Conservation (phyloP, 2,797 vertebrate genomes). For the Heterohyrax brucei region DNA sequence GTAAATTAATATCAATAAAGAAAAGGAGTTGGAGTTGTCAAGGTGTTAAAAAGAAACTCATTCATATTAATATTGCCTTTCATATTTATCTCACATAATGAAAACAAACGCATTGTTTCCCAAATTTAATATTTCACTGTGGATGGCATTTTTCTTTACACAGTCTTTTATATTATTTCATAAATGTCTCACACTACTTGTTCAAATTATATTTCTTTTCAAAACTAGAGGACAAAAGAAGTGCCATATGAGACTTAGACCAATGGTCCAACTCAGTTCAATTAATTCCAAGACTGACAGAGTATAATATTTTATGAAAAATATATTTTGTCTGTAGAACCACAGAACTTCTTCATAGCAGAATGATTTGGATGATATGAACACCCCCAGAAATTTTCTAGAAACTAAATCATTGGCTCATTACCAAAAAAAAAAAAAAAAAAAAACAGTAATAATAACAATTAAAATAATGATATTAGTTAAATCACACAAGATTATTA, state of each 20-base stretch:
- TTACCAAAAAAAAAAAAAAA: not conserved
- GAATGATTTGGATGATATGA: not conserved
- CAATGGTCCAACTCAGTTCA: conserved; percentile 11
- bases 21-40: conserved; percentile 70
- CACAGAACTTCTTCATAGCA: not conserved
- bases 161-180: conserved; percentile 38
- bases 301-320: not conserved
- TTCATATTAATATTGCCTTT: conserved; percentile 76
- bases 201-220: conserved; percentile 47
- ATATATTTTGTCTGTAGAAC: not conserved
- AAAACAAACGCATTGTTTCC: conserved; percentile 75
- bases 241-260: not conserved
- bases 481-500: not conserved
- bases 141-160: conserved; percentile 52
- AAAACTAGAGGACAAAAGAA: conserved; percentile 64
- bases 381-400: not conserved
- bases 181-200: conserved; percentile 32
- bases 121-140: conserved; percentile 16
- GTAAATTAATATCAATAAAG: conserved; percentile 80
- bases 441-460: not conserved
- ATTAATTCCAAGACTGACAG: not conserved
- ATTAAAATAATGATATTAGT: not conserved
- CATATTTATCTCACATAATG: conserved; percentile 74
- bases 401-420: not conserved
- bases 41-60: conserved; percentile 60